Base-by-base conservation (phyloP, 2,113 vertebrate genomes). In the Rafetus swinhoei region DNA sequence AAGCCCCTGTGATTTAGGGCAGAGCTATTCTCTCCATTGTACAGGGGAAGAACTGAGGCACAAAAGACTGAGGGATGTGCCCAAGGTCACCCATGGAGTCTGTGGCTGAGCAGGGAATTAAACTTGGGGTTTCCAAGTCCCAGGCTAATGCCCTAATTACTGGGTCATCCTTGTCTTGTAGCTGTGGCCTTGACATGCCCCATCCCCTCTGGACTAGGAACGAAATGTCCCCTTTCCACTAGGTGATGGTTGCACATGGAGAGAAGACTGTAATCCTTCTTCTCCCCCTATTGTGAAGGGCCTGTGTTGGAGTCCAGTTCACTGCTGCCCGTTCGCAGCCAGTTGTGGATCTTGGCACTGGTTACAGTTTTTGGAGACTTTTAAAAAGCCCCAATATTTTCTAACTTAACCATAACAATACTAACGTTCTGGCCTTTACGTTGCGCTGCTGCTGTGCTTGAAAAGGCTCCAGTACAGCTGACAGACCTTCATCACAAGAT, bases 391-490 rank as follows among this genome's bases (percentile, higher is more conserved):
- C 84, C 72, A 60, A 2, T 96, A 55, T 96, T 96, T 96, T 95
- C 69, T 56, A 96, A 95, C 90, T 86, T 96, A 93, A 87, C 92
- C 83, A 3, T 81, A 88, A 92, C 92, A 96, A 95, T 90, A 82
- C 52, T 53, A 96, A 84, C 87, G 82, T 82, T 90, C 76, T 81
- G 94, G 92, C 90, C 96, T 57, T 90, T 95, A 54, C 85, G 85
- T 93, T 93, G 27, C 95, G 96, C 89, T 95, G 94, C 93, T 97
- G 91, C 96, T 95, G 84, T 97, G 97, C 90, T 97, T 95, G 94
- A 97, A 97, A 97, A 93, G 91, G 96, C 96, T 97, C 96, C 87
- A 97, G 91, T 92, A 91, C 95, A 94, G 97, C 96, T 97, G 92
- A 95, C 94, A 94, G 95, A 94, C 96, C 80, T 95, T 96, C 97